Base-by-base conservation (phyloP, 2,888 invertebrate species). In the Syrista parreyssii region DNA sequence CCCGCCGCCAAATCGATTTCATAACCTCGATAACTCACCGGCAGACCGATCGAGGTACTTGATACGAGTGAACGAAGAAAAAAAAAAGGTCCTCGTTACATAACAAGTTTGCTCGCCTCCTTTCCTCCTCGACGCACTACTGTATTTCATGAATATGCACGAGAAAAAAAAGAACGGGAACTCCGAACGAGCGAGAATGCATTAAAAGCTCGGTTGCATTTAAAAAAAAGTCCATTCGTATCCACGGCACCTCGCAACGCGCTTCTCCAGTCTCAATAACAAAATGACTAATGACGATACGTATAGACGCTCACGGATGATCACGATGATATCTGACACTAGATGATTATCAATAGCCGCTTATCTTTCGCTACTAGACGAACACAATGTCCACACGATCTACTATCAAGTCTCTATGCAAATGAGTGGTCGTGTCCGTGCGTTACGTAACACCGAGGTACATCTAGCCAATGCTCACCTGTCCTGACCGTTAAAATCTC, bases 401-500 rank as follows among this genome's bases (percentile, higher is more conserved):
- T 9, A 2, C 55, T 23, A 1, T 55, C 6, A 1, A 15, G 23
- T 2, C 23, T 55, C 55, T 9, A 23, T 23, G 55, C 23, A 23
- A 23, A 55, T 55, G 23, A 55, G 9, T 9, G 15, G 23, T 23
- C 55, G 23, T 55, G 55, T 9, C 9, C 23, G 2, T 55, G 9
- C 9, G 55, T 55, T 55, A 55, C 55, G 55, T 23, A 55, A 55
- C 23, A 55, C 23, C 15, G 23, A 6, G 55, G 23, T 55, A 23
- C 6, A 6, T 40, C 4, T 4, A 40, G 15, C 40, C 71, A 32
- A 71, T 71, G 71, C 71, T 71, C 71, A 71, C 71, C 71, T 12
- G 71, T 71, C 31, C 71, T 71, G 71, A 71, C 71, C 71, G 71
- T 71, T 71, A 31, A 31, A 33, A 32, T 32, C 71, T 55, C 55